Evolutionary conservation across 2,113 vertebrate genomes (phyloP), one percentile per base, ranked within the genome.

Genomic region (Cephalopterus ornatus): DNA sequence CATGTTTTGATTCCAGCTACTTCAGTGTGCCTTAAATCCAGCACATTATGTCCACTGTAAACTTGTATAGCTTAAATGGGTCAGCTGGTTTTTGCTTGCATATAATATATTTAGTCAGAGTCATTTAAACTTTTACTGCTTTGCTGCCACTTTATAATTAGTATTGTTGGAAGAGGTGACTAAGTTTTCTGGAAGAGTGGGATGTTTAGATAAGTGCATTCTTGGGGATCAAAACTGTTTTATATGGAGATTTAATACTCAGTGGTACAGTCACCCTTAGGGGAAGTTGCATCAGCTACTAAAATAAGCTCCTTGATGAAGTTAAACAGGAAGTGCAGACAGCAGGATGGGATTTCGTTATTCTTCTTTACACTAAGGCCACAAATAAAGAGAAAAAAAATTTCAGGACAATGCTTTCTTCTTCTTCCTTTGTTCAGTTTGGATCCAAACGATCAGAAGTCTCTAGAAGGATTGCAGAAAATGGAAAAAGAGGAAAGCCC

Each of bases 401-500:
- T 17, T 55, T 47, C 65, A 81, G 71, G 85, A n/a, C 33, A 37
- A 12, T 13, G 5, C 59, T 96, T 92, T 93, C 22, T 95, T 97
- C 81, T 90, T 88, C 56, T 95, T 74, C 65, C 84, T 93, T 96
- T 85, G 89, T 85, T 92, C 94, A 99, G 99, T 94, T 97, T 99
- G 98, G 99, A 99, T 96, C 99, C 99, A 46, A 99, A 99, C 9
- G 99, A 99, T 94, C 99, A 99, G 98, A 99, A 99, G 98, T 99
- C 99, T 22, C 96, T 99, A 52, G 99, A 99, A 93, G 99, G 99
- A 37, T 98, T 99, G 99, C 99, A 99, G 98, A 99, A 99, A 97
- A 99, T 99, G 99, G 99, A 99, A 96, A 99, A 99, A 95, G 99
- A 99, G 96, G 99, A 99, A 97, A 99, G 99, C 66, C 99, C 99